phyloP scores from a whole-genome alignment of 2,797 vertebrate genomes.

The Acanthurus leucopareius region DNA sequence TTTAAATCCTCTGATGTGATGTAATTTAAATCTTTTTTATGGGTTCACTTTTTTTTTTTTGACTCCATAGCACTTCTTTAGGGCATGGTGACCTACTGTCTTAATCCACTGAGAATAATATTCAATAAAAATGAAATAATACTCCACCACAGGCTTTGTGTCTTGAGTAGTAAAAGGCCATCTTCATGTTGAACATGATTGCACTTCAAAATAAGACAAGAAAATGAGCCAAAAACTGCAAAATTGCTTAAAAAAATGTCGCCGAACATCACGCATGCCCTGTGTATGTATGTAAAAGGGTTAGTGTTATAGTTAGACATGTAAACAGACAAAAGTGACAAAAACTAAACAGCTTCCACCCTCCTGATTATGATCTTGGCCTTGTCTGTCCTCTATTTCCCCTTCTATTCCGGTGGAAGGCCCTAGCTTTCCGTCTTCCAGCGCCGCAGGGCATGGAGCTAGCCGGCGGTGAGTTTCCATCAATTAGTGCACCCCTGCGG shows the following conservation, averaged over 20 bases:
- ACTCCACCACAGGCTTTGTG: constrained; percentile 30
- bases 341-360: constrained; percentile 89
- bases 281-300: constrained; percentile 66
- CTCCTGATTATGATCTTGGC: constrained; percentile 90
- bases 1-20: not conserved
- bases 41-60: not conserved
- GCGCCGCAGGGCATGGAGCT: constrained; percentile 91
- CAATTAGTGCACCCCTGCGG: constrained; percentile 94
- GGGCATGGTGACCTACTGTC: not conserved
- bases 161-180: constrained; percentile 13
- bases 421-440: constrained; percentile 82
- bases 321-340: constrained; percentile 83
- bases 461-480: constrained; percentile 94
- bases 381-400: constrained; percentile 87
- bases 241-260: constrained; percentile 38
- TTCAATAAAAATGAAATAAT: not conserved
- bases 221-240: constrained; percentile 36
- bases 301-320: constrained; percentile 32
- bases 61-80: not conserved
- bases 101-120: constrained; percentile 20
- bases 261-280: constrained; percentile 38
- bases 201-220: constrained; percentile 31
- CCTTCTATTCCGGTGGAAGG: constrained; percentile 87
- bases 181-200: constrained; percentile 21
- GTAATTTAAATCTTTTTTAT: not conserved